Conservation (phyloP, 64 coral and sea anemone species). For the Anthopleura sola region DNA sequence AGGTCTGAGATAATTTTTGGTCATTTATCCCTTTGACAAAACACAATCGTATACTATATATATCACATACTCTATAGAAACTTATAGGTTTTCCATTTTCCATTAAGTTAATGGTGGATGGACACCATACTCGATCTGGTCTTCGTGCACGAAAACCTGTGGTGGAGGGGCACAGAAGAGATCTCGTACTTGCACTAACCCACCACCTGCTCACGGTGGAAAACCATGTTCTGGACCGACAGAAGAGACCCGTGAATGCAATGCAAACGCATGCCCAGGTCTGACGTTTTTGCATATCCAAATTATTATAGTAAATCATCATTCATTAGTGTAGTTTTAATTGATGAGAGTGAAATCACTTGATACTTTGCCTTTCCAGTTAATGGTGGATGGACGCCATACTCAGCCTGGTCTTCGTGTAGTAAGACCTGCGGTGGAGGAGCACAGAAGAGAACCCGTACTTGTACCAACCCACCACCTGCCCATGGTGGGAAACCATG, state of each 20-base stretch:
- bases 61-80: too few relatives aligned
- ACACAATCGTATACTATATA: too few relatives aligned
- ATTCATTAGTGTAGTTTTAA: too few relatives aligned
- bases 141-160: neutral
- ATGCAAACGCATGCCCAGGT: too few relatives aligned
- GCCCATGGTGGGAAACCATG: neutral
- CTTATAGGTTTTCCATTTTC: too few relatives aligned
- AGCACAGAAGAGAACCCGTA: constrained; percentile 2
- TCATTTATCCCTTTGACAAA: too few relatives aligned
- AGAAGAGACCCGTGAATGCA: neutral
- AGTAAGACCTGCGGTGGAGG: constrained; percentile 12
- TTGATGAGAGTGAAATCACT: too few relatives aligned
- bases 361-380: neutral
- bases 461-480: neutral
- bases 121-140: neutral
- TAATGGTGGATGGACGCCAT: neutral
- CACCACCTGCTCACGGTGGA: neutral
- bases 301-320: too few relatives aligned
- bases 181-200: constrained; percentile 10
- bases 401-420: neutral
- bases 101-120: constrained; percentile 7
- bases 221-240: neutral
- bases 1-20: neutral
- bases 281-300: too few relatives aligned
- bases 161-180: neutral